Evolutionary conservation across 2,113 vertebrate species (phyloP).

Genomic region (Callorhinus ursinus): DNA sequence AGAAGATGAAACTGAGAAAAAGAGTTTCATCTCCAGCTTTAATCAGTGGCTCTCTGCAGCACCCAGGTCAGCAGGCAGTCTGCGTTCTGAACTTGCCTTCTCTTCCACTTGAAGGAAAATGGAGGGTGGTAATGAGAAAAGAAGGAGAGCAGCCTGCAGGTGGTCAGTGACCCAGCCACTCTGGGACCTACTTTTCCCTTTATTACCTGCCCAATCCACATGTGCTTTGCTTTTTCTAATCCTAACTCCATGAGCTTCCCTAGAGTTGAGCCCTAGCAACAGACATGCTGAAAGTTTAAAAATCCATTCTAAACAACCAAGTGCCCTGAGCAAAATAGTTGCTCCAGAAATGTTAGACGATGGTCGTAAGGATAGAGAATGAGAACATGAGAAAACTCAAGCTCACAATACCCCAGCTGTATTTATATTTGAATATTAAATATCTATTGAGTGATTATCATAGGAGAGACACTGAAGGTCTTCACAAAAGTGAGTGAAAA

Average conservation of each 20-base stretch:
- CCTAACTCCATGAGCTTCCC: neutral
- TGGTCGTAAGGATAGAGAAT: neutral
- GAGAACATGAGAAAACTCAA: neutral
- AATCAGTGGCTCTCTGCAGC: constrained; percentile 9
- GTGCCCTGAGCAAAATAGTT: neutral
- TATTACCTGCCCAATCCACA: neutral
- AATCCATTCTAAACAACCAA: neutral
- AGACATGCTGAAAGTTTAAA: neutral
- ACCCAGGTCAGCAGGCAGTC: neutral
- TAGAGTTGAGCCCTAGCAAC: neutral
- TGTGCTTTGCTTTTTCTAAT: neutral
- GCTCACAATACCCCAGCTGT: neutral
- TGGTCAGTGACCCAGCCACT: neutral
- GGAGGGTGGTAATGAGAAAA: neutral
- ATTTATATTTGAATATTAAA: neutral
- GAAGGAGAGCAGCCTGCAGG: neutral
- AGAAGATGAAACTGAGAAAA: constrained; percentile 40
- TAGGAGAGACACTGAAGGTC: neutral
- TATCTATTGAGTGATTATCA: neutral
- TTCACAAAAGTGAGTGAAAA: neutral
- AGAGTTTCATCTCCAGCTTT: neutral
- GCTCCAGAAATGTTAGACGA: neutral
- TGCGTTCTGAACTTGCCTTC: neutral
- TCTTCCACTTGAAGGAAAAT: neutral
- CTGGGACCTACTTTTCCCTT: neutral